Percentiles rank a stretch among this genome's conserved stretches.
These are phyloP conservation scores for Morus bassanus DNA, from an alignment of 2,797 vertebrate genomes.

Conservation along the genomic window DNA sequence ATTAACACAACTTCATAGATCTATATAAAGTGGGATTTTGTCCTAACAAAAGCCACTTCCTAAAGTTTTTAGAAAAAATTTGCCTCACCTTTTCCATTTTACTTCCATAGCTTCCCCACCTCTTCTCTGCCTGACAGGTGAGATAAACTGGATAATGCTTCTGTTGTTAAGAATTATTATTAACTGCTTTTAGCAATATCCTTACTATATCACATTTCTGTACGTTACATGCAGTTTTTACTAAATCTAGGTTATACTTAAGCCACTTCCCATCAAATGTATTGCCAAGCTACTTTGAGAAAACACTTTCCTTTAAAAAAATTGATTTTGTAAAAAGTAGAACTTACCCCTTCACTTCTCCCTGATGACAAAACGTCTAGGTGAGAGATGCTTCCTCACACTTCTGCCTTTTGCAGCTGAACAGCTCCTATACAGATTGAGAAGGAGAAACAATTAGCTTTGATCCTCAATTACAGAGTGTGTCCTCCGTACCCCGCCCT, in stretches of 20 bases:
- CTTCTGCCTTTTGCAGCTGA: not conserved
- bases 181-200: not conserved
- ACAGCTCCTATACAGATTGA: not conserved
- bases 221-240: not conserved
- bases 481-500: slow-evolving; percentile 14
- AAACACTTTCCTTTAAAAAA: not conserved
- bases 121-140: not conserved
- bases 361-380: not conserved
- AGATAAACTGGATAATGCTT: not conserved
- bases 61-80: not conserved
- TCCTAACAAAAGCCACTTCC: not conserved
- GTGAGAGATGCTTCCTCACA: not conserved
- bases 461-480: slow-evolving; percentile 40
- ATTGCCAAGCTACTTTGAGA: not conserved
- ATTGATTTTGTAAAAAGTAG: accelerated
- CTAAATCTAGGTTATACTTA: not conserved
- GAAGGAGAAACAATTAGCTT: not conserved
- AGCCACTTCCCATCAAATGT: not conserved
- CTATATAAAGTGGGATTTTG: not conserved
- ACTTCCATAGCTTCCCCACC: not conserved
- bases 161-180: not conserved
- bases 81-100: not conserved
- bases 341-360: not conserved
- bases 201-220: not conserved
- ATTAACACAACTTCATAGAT: not conserved